phyloP scores from a whole-genome alignment of 2,797 vertebrate species.

The Platalea minor region DNA sequence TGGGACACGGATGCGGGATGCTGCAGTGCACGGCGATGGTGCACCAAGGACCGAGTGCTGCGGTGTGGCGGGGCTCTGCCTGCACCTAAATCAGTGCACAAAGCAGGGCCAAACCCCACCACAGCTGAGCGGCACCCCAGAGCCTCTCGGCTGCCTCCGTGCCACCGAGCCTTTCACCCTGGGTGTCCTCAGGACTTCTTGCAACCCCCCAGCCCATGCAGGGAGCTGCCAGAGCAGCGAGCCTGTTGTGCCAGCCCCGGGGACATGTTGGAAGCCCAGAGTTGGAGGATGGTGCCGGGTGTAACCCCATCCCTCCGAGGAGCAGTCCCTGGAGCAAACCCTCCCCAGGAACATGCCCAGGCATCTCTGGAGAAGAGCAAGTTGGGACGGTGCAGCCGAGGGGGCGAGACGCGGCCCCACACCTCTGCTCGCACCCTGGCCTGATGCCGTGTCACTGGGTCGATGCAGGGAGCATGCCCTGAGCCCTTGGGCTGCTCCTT shows the following conservation, averaged over 20 bases:
- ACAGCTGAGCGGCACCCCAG: not conserved
- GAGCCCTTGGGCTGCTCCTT: not conserved
- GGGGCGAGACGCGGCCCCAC: accelerated
- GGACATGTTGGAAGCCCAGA: not conserved
- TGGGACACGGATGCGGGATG: not conserved
- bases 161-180: not conserved
- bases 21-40: not conserved
- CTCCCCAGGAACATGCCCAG: not conserved
- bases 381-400: not conserved
- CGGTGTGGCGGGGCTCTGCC: not conserved
- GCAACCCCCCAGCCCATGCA: not conserved
- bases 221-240: not conserved
- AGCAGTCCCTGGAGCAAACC: not conserved
- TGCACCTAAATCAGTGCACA: not conserved
- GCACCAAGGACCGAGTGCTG: not conserved
- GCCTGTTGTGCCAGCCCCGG: not conserved
- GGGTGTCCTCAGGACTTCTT: not conserved
- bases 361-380: not conserved
- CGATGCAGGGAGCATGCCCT: not conserved
- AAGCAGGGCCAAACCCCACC: not conserved
- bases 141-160: accelerated
- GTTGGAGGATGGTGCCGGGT: accelerated
- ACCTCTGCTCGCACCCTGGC: not conserved
- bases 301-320: not conserved
- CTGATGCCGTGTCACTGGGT: not conserved